Percentiles rank a stretch among this genome's conserved stretches.
Evolutionary conservation across 2,113 vertebrate species (phyloP).

Genomic region (Aix galericulata): DNA sequence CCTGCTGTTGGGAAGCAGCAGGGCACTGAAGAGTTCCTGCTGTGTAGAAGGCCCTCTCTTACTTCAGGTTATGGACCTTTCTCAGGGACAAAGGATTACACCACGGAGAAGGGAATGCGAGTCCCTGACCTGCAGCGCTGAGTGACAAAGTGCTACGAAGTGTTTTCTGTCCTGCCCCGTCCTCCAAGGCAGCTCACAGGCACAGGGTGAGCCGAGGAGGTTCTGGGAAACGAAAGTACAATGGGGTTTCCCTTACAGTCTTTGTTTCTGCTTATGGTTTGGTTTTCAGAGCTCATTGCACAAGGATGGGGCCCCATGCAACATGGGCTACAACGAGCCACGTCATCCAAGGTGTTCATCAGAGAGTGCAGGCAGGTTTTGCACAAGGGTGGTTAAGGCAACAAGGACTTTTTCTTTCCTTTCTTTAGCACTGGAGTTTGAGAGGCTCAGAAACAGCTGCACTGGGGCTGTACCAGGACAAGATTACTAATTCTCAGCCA

Average conservation of each 20-base stretch:
- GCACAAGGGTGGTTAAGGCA: neutral
- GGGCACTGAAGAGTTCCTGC: neutral
- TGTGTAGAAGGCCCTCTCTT: neutral
- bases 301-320: neutral
- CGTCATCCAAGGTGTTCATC: neutral
- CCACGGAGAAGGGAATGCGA: neutral
- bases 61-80: neutral
- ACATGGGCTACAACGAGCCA: neutral
- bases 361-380: neutral
- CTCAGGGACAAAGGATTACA: neutral
- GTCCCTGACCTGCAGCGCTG: neutral
- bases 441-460: neutral
- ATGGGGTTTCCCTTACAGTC: neutral
- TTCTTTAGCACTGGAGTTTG: neutral
- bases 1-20: neutral
- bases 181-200: neutral
- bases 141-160: neutral
- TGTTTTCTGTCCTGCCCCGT: neutral
- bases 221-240: neutral
- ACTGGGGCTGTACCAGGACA: neutral
- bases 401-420: neutral
- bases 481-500: neutral
- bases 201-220: neutral
- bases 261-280: neutral
- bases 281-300: neutral